Percentiles rank a stretch among this genome's conserved stretches.
Evolutionary conservation across 2,797 vertebrate genomes (phyloP).

Genomic region (Enteromius anoplus): DNA sequence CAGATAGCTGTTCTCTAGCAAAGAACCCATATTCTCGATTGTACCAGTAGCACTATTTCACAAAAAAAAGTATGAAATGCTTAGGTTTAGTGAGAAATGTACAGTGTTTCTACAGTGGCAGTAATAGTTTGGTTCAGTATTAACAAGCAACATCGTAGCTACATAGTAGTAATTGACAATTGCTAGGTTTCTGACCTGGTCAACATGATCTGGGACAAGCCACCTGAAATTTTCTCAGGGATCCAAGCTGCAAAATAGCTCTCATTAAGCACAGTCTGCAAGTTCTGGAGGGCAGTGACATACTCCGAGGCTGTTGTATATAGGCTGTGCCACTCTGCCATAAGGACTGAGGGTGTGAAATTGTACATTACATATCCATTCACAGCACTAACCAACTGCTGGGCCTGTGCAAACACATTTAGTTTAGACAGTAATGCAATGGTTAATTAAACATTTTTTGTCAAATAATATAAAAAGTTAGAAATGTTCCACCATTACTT

Average conservation of each 20-base stretch:
- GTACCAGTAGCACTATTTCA: constrained; percentile 63
- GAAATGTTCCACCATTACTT: not conserved
- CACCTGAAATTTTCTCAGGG: constrained; percentile 47
- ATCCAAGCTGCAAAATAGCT: constrained; percentile 66
- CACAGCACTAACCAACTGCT: constrained; percentile 50
- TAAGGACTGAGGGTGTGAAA: constrained; percentile 71
- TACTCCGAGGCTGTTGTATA: constrained; percentile 54
- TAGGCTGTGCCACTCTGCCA: constrained; percentile 74
- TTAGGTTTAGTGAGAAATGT: not conserved
- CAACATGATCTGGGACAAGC: constrained; percentile 60
- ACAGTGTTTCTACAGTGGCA: not conserved
- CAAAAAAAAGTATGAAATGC: not conserved
- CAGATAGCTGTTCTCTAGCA: constrained; percentile 64
- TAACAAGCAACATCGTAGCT: not conserved
- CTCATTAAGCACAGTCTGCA: constrained; percentile 49
- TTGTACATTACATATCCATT: constrained; percentile 46
- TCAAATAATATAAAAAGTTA: not conserved
- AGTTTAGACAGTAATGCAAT: not conserved
- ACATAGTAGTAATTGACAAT: not conserved
- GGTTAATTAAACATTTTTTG: not conserved
- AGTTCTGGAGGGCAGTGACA: not conserved
- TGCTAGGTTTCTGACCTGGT: constrained; percentile 68
- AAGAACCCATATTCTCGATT: constrained; percentile 63
- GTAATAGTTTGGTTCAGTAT: not conserved
- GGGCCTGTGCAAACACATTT: constrained; percentile 48